Evolutionary conservation across 30 jellyfish, hydroid and myxozoan species (phyloP).

Genomic region (Haliclystus octoradiatus): DNA sequence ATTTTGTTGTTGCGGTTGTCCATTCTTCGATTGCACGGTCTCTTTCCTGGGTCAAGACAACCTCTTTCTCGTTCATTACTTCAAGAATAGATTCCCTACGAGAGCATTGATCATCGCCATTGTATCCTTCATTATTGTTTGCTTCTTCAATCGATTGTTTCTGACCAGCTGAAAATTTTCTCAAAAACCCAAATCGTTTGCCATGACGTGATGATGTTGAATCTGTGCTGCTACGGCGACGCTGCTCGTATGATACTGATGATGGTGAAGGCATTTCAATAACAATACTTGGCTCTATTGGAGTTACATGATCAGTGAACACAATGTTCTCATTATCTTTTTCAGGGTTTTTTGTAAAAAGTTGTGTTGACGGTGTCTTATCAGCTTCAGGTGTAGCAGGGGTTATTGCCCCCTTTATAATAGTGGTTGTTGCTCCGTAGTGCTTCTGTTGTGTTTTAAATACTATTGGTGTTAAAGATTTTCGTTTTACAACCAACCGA

Average conservation of each 20-base stretch:
- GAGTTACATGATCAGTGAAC: background rate
- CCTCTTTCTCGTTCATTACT: constrained; percentile 28
- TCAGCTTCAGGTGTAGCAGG: background rate
- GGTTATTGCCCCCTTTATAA: background rate
- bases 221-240: background rate
- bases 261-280: too few species aligned
- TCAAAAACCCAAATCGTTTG: background rate
- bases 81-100: constrained; percentile 1
- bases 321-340: background rate
- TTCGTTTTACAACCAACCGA: background rate
- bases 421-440: too few species aligned
- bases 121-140: too few species aligned
- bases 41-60: constrained; percentile 24
- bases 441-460: background rate
- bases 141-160: background rate
- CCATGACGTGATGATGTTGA: background rate
- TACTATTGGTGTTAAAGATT: background rate
- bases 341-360: background rate
- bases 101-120: background rate
- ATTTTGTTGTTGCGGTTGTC: constrained; percentile 62
- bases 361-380: background rate
- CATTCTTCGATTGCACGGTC: constrained; percentile 82
- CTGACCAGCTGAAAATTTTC: background rate
- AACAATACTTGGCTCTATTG: too few species aligned
- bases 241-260: background rate